Evolutionary conservation across 2,113 vertebrate genomes (phyloP), one percentile per base, ranked within the genome.

Genomic region (Silurus meridionalis): DNA sequence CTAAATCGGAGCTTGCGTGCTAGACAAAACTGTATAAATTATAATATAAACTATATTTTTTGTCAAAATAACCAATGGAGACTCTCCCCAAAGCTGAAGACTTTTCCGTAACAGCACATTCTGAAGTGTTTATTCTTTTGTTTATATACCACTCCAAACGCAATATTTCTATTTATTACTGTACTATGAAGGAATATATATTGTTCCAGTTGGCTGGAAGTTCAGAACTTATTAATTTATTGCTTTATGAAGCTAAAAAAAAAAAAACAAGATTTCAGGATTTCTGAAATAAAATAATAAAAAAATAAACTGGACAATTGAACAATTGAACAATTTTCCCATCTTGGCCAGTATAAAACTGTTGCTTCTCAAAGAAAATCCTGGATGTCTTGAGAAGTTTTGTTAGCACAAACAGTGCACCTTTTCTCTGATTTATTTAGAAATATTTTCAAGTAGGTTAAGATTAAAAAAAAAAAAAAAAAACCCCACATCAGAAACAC

Each of bases 361-460:
- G 11, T 17, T 7, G 28, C 13, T 48, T 46, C 14, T 69, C 6
- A 9, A 37, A 72, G 37, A 3, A 48, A 72, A 72, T 48, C 15
- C 1, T 21, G 0, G 7, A 3, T 46, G 67, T 8, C 53, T 14
- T 13, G 23, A n/a, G 21, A 1, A 0, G 14, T 55, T 23, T 77
- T 55, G 14, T 55, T 8, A 14, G 11, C 74, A 13, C 13, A 53
- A 15, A 6, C 46, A 1, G 0, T 53, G 21, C 23, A 50, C 7
- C 67, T 28, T 46, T 46, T 8, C 10, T 23, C 19, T n/a, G 10
- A 0, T 72, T 48, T 69, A 37, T 37, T 69, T 50, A 21, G 48
- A 46, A 60, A 58, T 58, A 58, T 60, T 80, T 84, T 69, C 84
- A 87, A 80, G 60, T 50, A 74, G 55, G 60, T 87, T 84, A 77